Evolutionary conservation across 2,797 vertebrate species (phyloP).

Genomic region (Melanotaenia trifasciata): DNA sequence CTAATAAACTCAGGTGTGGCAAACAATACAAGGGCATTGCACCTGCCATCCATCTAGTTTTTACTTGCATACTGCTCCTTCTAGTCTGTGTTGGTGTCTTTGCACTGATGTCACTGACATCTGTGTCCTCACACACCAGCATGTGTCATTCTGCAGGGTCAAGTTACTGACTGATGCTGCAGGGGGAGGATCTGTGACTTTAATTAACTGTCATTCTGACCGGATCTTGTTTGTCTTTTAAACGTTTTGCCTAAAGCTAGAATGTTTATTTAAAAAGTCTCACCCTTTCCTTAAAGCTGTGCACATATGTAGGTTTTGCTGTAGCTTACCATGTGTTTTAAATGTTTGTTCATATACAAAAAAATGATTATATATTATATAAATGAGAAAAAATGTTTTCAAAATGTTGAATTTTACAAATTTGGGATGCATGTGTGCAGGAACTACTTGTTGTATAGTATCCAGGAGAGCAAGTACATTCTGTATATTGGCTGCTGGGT

Average conservation of each 20-base stretch:
- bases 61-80: not conserved
- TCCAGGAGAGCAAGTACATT: conserved; percentile 4
- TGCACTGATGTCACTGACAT: conserved; percentile 2
- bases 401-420: not conserved
- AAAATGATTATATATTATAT: too few species aligned
- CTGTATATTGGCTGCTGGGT: conserved; percentile 34
- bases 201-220: conserved; percentile 39
- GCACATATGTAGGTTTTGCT: not conserved
- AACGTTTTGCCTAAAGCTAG: not conserved
- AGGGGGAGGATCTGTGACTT: conserved; percentile 32
- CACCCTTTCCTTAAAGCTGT: not conserved
- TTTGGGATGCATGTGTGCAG: conserved; percentile 3
- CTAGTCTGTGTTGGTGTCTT: not conserved
- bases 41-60: not conserved
- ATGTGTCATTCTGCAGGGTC: conserved; percentile 31
- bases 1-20: conserved; percentile 2
- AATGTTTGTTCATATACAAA: not conserved
- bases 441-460: not conserved
- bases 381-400: not conserved
- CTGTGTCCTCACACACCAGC: conserved; percentile 10
- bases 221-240: not conserved
- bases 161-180: conserved; percentile 21
- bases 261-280: not conserved
- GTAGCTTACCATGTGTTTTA: not conserved
- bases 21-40: not conserved